Evolutionary conservation across 2,797 vertebrate species (phyloP), one percentile per base, ranked within the genome.

Genomic region (Sphaeramia orbicularis): DNA sequence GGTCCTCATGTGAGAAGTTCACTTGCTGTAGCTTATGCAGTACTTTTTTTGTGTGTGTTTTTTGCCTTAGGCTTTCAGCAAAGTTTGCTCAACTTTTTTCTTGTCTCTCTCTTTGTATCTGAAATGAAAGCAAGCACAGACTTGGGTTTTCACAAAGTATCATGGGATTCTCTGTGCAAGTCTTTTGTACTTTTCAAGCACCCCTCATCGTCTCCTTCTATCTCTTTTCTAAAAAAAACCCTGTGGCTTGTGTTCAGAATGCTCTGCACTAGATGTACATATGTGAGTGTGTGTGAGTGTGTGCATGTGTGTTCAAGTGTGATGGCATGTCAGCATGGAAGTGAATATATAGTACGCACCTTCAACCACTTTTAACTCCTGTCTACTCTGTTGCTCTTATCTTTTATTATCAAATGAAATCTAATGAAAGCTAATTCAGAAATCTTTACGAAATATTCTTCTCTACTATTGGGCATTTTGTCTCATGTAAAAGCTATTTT

Each of bases 51-150:
- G n/a, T 41, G 11, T 61, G 75, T 52, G 43, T 86, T 78, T 86
- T 64, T 77, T 74, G 85, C 85, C 86, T 75, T 43, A 77, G 86
- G 90, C 87, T 85, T 87, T 80, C 63, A 57, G 60, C 78, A 90
- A 89, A 91, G 78, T 92, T 91, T 89, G 81, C 71, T 76, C 47
- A 84, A 88, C 76, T 85, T 88, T 85, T 67, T 73, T 86, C 77
- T 76, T 75, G 62, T 63, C 74, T 77, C 53, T 69, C 38, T 64
- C 66, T 85, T 74, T 82, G 70, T 86, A 75, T 87, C 65, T 80
- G 71, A 91, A 88, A 86, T 86, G 77, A 91, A 90, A 89, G 84
- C 36, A 71, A 63, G 76, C 49, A 2, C 12, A 79, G 82, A 88
- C 85, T 89, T 74, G 67, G 78, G 63, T 78, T 89, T 80, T 85